phyloP scores from a whole-genome alignment of 2,797 vertebrate species.

The Linurgus olivaceus region DNA sequence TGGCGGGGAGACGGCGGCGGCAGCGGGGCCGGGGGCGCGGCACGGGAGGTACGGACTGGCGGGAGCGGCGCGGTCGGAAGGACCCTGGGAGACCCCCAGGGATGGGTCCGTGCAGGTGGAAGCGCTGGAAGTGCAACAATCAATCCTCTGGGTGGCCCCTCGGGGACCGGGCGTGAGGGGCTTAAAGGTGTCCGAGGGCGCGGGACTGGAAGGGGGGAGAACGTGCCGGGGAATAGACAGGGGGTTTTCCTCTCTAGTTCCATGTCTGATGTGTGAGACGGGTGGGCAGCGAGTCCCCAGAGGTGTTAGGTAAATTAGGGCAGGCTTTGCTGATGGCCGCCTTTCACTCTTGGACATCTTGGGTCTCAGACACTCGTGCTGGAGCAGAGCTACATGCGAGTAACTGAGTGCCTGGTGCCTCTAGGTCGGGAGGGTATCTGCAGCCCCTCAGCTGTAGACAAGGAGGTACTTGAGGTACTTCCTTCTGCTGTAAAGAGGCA shows the following conservation, averaged over 20 bases:
- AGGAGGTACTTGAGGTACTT: background rate
- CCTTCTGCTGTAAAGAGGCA: background rate
- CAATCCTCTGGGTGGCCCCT: background rate
- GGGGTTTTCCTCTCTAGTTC: background rate
- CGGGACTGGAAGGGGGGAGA: background rate
- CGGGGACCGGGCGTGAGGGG: fast-evolving
- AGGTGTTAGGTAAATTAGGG: background rate
- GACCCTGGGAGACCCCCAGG: background rate
- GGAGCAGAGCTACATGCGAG: fast-evolving
- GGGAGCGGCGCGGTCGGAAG: background rate
- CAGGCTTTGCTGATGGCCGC: background rate
- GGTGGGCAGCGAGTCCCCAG: background rate
- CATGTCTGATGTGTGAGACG: background rate
- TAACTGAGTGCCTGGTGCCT: background rate
- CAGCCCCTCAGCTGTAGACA: background rate
- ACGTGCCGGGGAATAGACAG: fast-evolving
- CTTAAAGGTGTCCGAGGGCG: fast-evolving
- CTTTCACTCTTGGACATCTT: background rate
- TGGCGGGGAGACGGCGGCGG: background rate
- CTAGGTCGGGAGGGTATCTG: background rate
- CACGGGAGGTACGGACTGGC: background rate
- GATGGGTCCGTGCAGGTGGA: background rate
- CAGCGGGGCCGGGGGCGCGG: background rate
- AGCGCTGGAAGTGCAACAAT: fast-evolving
- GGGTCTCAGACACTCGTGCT: background rate